Evolutionary conservation across 2,113 vertebrate genomes (phyloP), one percentile per base, ranked within the genome.

Genomic region (Serinus canaria): DNA sequence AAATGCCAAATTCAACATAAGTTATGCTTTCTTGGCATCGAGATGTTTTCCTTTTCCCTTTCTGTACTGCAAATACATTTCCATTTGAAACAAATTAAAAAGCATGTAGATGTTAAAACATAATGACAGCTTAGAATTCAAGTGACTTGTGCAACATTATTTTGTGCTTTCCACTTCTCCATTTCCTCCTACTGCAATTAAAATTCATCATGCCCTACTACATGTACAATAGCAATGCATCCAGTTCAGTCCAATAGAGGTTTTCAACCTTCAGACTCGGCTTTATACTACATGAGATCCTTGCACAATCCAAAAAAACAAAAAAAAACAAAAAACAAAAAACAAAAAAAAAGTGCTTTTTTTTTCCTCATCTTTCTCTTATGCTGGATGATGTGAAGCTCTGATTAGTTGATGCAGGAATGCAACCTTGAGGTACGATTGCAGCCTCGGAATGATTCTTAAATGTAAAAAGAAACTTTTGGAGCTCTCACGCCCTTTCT

Each of bases 91-190:
- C 87, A 94, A 90, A 96, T 92, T 89, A 88, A 97, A 95, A 95
- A 96, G 90, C 92, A 83, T 59, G 81, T 73, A 92, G 91, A 89
- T 89, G 81, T 94, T 90, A 96, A 95, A 96, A 97, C 82, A 81
- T 69, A 97, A 83, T 30, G 80, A 96, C 89, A 92, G 63, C 77
- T 95, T 83, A 88, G 91, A 95, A 94, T 95, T 96, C 91, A 96
- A 97, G 94, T 97, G 97, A 96, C 95, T 97, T 97, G 97, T 97
- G 97, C 97, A 96, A 96, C 83, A 74, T 95, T 92, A 70, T 96
- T 92, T 97, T 97, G 97, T 97, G 97, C 97, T 97, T 97, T 94
- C 97, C 93, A 92, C 77, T 94, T 91, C 83, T 92, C 91, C 83
- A 15, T 88, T 94, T 89, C 92, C 77, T 92, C 93, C 93, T 76